Evolutionary conservation across 2,113 vertebrate species (phyloP).

Genomic region (Ramphastos sulfuratus): DNA sequence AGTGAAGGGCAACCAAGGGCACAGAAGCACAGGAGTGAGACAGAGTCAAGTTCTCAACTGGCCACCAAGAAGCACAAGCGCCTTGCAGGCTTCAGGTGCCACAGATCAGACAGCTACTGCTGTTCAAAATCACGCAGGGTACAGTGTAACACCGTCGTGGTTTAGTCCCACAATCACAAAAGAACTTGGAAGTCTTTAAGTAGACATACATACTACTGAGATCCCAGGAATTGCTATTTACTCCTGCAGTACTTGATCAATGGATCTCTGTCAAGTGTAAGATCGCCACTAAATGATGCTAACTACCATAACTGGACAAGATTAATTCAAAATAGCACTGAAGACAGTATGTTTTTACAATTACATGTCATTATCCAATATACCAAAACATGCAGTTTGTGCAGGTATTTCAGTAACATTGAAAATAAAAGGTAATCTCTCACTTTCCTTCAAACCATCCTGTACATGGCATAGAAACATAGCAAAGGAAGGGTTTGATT

Average conservation of each 20-base stretch:
- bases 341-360: conserved; percentile 52
- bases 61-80: fast-evolving
- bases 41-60: background rate
- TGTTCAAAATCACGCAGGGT: background rate
- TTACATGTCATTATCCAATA: conserved; percentile 43
- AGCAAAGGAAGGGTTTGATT: background rate
- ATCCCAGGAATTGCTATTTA: background rate
- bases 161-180: background rate
- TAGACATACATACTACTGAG: background rate
- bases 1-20: fast-evolving
- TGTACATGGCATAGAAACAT: background rate
- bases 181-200: background rate
- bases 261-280: background rate
- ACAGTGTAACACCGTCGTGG: background rate
- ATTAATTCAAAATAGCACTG: conserved; percentile 36
- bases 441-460: background rate
- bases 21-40: background rate
- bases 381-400: conserved; percentile 50
- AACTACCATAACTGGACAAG: conserved; percentile 35
- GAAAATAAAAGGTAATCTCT: background rate
- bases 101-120: background rate
- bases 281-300: background rate
- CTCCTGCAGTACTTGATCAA: background rate
- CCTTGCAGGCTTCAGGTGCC: background rate
- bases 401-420: conserved; percentile 19